These are phyloP conservation scores for Sarcophaga rosellei DNA, from an alignment of 2,888 invertebrate genomes.

Conservation along the genomic window DNA sequence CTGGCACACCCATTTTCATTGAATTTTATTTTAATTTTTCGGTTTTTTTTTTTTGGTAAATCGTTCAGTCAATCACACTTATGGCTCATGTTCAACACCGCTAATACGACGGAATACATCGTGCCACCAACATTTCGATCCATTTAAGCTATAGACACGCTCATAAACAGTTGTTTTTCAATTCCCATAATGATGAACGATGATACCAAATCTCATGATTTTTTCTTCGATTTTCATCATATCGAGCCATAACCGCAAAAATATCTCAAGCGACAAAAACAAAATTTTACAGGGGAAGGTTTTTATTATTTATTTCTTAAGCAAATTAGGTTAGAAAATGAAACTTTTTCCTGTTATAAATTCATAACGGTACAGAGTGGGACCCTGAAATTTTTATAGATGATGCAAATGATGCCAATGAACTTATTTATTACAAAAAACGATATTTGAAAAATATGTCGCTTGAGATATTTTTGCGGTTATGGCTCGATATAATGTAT, in stretches of 20 bases:
- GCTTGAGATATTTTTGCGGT: too few relatives aligned
- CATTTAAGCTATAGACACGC: not conserved
- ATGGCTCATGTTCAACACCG: slow-evolving; percentile 26
- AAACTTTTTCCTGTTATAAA: too few relatives aligned
- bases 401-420: too few relatives aligned
- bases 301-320: too few relatives aligned
- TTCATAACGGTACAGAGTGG: too few relatives aligned
- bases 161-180: slow-evolving; percentile 35
- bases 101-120: not conserved
- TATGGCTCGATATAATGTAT: slow-evolving; percentile 12
- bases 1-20: slow-evolving; percentile 16
- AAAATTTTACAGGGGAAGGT: too few relatives aligned
- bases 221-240: slow-evolving; percentile 2
- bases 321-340: too few relatives aligned
- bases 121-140: not conserved
- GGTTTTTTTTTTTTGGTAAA: not conserved
- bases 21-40: not conserved
- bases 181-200: slow-evolving; percentile 6
- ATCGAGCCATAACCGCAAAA: too few relatives aligned
- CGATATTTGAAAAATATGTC: too few relatives aligned
- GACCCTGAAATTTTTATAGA: too few relatives aligned
- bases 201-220: slow-evolving; percentile 16
- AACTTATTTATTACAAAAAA: too few relatives aligned
- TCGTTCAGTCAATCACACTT: slow-evolving; percentile 30
- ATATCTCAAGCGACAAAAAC: too few relatives aligned